Evolutionary conservation across 2,113 vertebrate genomes (phyloP), one percentile per base, ranked within the genome.

Genomic region (Salvator merianae): DNA sequence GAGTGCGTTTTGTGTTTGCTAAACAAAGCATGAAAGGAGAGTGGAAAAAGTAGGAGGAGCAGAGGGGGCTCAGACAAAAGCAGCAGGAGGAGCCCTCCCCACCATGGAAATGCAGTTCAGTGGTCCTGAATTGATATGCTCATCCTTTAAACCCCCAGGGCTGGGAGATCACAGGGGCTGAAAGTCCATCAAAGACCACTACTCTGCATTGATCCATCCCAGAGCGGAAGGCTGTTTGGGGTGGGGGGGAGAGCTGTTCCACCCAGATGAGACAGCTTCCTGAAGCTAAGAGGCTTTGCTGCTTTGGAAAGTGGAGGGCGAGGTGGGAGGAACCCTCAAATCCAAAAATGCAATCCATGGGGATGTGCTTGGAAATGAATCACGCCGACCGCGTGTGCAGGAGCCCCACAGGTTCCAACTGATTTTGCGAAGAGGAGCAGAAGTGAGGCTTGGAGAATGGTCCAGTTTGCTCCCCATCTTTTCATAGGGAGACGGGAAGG

Each of bases 21-120:
- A 96, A 96, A 97, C 96, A 97, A 97, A 96, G 96, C 96, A 96
- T 96, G 96, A 96, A 96, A 96, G 94, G 90, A 95, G 91, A 92
- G 96, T 94, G 96, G 95, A 95, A 95, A 95, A 96, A 96, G 93
- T 94, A 94, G 96, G 96, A 95, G 96, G 96, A 88, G 91, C 86
- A 24, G 94, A 88, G 91, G 89, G 88, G 91, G 88, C 84, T 80
- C 0, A 65, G 93, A 96, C 96, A 97, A 97, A 96, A 95, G 79
- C 93, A 0, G 77, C 93, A 93, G 96, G 94, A 20, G 94, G 95
- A 95, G 93, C 90, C 91, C 89, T 80, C 89, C 79, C 84, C 91
- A 93, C 95, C 76, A 94, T 95, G 96, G 96, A 96, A 96, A 95
- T 95, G 95, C 95, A 97, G 95, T 96, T 97, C 96, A 97, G 94